Evolutionary conservation across 1,140 invertebrate species (phyloP), one percentile per base, ranked within the genome.

Genomic region (Rhagoletis zephyria): DNA sequence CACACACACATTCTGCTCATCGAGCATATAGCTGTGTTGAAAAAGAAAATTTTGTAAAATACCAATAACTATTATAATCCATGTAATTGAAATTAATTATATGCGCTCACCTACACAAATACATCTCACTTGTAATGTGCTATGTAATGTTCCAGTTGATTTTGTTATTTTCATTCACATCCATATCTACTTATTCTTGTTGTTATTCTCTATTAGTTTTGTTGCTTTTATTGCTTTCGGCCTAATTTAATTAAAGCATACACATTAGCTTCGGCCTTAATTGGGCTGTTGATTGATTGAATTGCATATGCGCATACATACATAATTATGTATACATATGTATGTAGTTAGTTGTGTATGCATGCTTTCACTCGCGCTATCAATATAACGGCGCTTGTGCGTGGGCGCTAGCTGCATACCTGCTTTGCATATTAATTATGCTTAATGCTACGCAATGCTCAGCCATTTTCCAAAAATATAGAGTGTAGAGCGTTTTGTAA

Each of bases 81-180:
- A 19, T 14, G 16, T 87, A 87, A 87, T 87, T 87, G 86, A 87
- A 87, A 87, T 87, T 87, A 87, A 87, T 87, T 87, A 67, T n/a
- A 81, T 42, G 86, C 87, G 60, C 64, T 85, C 81, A 61, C 48
- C 51, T 60, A 51, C 59, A 81, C 48, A 40, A 2, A 42, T 2
- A 3, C 74, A 59, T n/a, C 1, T 30, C 1, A 30, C n/a, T 5
- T 63, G 12, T 14, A 63, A n/a, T 63, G 61, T 14, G 30, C 30
- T 30, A 63, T 63, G 61, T 14, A 63, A 0, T 14, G 1, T n/a
- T 30, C 45, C 74, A 81, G 16, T 81, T 81, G 48, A 56, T 81
- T 81, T 81, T 81, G 45, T 30, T 81, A 16, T 59, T 56, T 81
- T 19, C 16, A 51, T 51, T n/a, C 16, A 77, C 70, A 77, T 30